Evolutionary conservation across 2,113 vertebrate species (phyloP), one percentile per base, ranked within the genome.

Genomic region (Promerops cafer): DNA sequence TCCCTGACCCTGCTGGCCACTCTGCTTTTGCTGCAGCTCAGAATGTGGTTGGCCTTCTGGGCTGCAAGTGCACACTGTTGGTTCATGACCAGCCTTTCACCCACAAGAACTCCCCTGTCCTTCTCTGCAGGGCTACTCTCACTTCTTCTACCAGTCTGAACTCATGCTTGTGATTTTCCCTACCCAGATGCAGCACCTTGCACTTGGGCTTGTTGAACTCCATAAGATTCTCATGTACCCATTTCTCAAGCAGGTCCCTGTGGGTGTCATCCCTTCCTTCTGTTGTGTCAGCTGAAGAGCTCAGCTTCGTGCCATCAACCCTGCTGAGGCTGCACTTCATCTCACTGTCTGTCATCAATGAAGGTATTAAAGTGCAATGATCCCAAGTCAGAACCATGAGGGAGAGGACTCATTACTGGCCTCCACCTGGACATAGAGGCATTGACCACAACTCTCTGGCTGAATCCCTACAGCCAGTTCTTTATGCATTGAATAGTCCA

Each of bases 21-120:
- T 0, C 24, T 20, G 14, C 24, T 82, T 53, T 68, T 24, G 24
- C 9, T 39, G 24, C 5, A 60, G 13, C 39, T 21, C 39, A 47
- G 45, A 16, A 40, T 52, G 11, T 30, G 24, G 16, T 16, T 75
- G 16, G 10, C 10, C 37, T 45, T 52, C 23, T 39, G 39, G 33
- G 7, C 13, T 53, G 39, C 11, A 33, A 75, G 16, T 7, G 3
- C 11, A 7, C 10, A 12, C 16, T 57, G 6, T 1, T 66, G 16
- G 44, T 3, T 60, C 39, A 31, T n/a, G 16, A 30, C 7, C 39
- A 75, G 39, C 11, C 23, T 45, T 60, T 60, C 52, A 66, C 5
- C 6, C 23, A 21, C 0, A 0, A 40, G 33, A 75, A 17, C 7
- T 24, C 53, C 16, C 1, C 0, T 24, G n/a, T 68, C 28, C 44